phyloP scores from a whole-genome alignment of 2,113 vertebrate species.

The Heloderma charlesbogerti region DNA sequence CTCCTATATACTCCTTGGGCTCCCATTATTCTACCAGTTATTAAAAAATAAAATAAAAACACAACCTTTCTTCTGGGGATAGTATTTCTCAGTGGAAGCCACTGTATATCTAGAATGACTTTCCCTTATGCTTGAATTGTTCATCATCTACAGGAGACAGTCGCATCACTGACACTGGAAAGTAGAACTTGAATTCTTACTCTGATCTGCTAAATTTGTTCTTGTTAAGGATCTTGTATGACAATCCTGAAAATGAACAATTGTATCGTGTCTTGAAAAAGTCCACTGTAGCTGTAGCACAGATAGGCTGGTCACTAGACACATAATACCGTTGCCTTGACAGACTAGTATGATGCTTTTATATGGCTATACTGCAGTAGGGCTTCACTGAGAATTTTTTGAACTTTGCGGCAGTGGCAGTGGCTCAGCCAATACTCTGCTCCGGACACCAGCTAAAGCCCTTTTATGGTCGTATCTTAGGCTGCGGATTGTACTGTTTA shows the following conservation, averaged over 20 bases:
- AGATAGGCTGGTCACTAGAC: neutral
- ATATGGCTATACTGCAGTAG: neutral
- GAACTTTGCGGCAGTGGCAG: neutral
- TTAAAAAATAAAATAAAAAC: too few relatives aligned
- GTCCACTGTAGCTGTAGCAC: conserved; percentile 12
- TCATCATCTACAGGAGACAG: neutral
- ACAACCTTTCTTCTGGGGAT: conserved; percentile 11
- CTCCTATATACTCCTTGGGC: neutral
- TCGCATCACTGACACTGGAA: neutral
- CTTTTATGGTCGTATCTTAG: conserved; percentile 71
- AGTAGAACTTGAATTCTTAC: neutral
- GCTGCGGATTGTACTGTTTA: conserved; percentile 79
- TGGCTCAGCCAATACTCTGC: neutral
- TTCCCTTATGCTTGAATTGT: neutral
- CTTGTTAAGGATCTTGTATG: neutral
- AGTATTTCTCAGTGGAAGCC: neutral
- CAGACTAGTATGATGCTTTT: conserved; percentile 19
- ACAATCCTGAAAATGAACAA: conserved; percentile 26
- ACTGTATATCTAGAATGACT: neutral
- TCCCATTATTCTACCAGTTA: too few relatives aligned
- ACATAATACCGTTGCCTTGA: conserved; percentile 6
- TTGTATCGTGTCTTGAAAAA: conserved; percentile 34
- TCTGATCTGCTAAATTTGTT: conserved; percentile 8
- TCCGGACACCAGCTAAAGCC: neutral
- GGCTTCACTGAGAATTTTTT: conserved; percentile 9